Base-by-base conservation (phyloP, 2,797 vertebrate species). In the Sarcoramphus papa region DNA sequence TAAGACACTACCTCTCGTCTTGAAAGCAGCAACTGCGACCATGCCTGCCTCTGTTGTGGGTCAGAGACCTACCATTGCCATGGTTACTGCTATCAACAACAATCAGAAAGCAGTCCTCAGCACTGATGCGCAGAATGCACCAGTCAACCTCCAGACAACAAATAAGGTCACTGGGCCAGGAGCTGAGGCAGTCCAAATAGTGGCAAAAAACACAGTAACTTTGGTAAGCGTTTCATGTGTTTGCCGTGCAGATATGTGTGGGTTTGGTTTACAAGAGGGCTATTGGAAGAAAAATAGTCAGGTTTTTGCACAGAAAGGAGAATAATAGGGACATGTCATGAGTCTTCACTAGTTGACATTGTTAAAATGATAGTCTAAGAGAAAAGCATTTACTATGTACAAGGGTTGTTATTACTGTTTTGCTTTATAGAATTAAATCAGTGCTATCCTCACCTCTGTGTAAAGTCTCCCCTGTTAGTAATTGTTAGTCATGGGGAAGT, bases 1-100 rank as follows among this genome's bases (percentile, higher is more conserved):
- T 92, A 99, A 99, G 99, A 99, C 99, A 98, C 99, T 99, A 99
- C 99, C 99, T 99, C 99, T 99, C 98, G 99, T 99, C 98, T 98
- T 99, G 97, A 99, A 99, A 99, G 99, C 99, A 98, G 99, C 99
- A 97, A 98, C 98, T 97, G 98, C 99, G 88, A 97, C 98, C 97
- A 98, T 99, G 98, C 98, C 99, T 89, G 98, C 98, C 97, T 99
- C 98, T 90, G 98, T 99, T 97, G 98, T 99, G 98, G 98, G 99
- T 81, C 99, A 99, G 97, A 99, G 99, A 98, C 98, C 99, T 97
- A 99, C 99, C 54, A 99, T 99, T 95, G 98, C 99, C 95, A 99
- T 99, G 99, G 99, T 99, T 98, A 99, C 99, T 95, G 99, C 99
- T 97, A 99, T 99, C 98, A 98, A 98, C 98, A 98, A 98, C 98